These are phyloP conservation scores for Notothenia rossii DNA, from an alignment of 2,113 vertebrate genomes.

Conservation along the genomic window DNA sequence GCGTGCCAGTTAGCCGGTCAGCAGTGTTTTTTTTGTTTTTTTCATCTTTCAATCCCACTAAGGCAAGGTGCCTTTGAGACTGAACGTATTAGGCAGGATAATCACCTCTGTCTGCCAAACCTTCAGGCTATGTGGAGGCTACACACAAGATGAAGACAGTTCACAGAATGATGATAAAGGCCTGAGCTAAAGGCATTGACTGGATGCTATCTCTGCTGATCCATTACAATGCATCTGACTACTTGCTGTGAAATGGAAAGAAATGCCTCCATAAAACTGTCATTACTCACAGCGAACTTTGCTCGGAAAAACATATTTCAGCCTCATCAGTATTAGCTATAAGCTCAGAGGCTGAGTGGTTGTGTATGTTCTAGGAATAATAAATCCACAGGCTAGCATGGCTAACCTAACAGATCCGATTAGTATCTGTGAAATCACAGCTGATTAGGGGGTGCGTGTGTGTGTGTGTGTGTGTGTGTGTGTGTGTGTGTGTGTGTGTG, in stretches of 20 bases:
- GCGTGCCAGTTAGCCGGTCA: conserved; percentile 17
- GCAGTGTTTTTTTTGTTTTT: background rate
- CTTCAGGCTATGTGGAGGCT: conserved; percentile 42
- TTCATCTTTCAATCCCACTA: conserved; percentile 35
- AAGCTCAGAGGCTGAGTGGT: conserved; percentile 6
- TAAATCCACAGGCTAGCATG: conserved; percentile 32
- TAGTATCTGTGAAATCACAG: conserved; percentile 71
- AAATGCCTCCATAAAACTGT: conserved; percentile 8
- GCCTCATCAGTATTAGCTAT: background rate
- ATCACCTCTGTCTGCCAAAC: conserved; percentile 53
- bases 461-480: conserved; percentile 54
- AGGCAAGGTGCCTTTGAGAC: conserved; percentile 63
- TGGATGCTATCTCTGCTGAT: conserved; percentile 20
- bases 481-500: conserved; percentile 52
- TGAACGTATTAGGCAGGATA: conserved; percentile 47
- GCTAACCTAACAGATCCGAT: conserved; percentile 65
- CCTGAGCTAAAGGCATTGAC: conserved; percentile 26
- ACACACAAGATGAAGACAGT: conserved; percentile 38
- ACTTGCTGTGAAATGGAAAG: conserved; percentile 13
- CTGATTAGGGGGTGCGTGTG: conserved; percentile 58
- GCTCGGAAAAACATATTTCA: background rate
- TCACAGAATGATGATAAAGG: conserved; percentile 38
- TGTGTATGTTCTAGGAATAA: conserved; percentile 58
- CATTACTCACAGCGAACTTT: conserved; percentile 7
- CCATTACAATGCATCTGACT: conserved; percentile 14